Evolutionary conservation across 2,797 vertebrate genomes (phyloP).

Genomic region (Lacerta agilis): DNA sequence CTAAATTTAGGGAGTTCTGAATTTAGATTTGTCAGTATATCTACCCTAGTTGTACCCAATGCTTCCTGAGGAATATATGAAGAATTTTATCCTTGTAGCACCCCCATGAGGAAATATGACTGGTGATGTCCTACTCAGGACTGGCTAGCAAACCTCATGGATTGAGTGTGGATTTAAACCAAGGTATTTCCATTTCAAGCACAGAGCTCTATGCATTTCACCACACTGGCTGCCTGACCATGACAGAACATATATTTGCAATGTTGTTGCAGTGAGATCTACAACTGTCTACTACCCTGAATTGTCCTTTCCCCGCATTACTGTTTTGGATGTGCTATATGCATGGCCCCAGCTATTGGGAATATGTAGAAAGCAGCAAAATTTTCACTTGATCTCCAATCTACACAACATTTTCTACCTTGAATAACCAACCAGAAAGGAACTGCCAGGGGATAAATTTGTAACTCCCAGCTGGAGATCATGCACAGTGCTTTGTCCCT

Average conservation of each 20-base stretch:
- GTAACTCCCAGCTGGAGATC: background rate
- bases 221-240: background rate
- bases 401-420: background rate
- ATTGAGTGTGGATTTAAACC: background rate
- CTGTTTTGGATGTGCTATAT: background rate
- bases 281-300: background rate
- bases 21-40: background rate
- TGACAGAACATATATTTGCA: background rate
- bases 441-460: background rate
- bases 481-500: background rate
- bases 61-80: too few species aligned
- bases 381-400: too few species aligned
- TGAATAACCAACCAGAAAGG: background rate
- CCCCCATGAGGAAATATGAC: background rate
- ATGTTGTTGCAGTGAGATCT: background rate
- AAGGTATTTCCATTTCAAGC: background rate
- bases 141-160: background rate
- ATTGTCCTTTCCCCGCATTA: background rate
- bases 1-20: background rate
- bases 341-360: too few species aligned
- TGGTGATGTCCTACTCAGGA: background rate
- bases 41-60: too few species aligned
- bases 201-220: background rate
- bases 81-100: background rate
- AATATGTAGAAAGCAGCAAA: background rate